phyloP scores from a whole-genome alignment of 2,113 vertebrate species.

The Craseonycteris thonglongyai region DNA sequence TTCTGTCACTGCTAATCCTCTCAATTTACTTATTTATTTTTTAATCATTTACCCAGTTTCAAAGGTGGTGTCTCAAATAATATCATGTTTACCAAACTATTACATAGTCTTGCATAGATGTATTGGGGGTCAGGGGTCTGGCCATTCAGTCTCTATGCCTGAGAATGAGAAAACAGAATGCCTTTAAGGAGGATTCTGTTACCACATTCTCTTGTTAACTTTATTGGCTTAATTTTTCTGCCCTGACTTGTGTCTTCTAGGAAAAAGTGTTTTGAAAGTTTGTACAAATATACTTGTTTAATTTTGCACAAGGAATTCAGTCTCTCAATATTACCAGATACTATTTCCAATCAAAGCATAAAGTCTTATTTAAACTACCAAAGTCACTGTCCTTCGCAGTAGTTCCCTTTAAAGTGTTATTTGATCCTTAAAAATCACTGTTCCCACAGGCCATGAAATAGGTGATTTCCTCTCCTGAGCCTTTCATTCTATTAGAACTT shows the following conservation, averaged over 20 bases:
- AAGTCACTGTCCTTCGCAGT: not conserved
- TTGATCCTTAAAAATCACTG: not conserved
- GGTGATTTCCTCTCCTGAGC: not conserved
- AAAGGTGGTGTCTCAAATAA: slow-evolving; percentile 30
- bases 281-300: slow-evolving; percentile 20
- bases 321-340: not conserved
- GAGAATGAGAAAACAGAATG: not conserved
- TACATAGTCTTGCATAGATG: not conserved
- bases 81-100: not conserved
- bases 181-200: slow-evolving; percentile 33
- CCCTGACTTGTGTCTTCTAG: slow-evolving; percentile 20
- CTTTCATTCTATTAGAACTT: not conserved
- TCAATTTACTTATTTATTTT: slow-evolving; percentile 9
- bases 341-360: slow-evolving; percentile 3
- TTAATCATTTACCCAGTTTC: slow-evolving; percentile 6
- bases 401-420: not conserved
- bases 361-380: not conserved
- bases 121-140: not conserved
- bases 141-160: not conserved
- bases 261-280: slow-evolving; percentile 35
- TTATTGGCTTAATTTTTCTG: slow-evolving; percentile 27
- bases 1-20: slow-evolving; percentile 26
- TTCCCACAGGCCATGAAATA: not conserved
- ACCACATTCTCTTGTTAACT: slow-evolving; percentile 18
- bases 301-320: not conserved